Evolutionary conservation across 1,140 invertebrate species (phyloP).

Genomic region (Calliopsis andreniformis): DNA sequence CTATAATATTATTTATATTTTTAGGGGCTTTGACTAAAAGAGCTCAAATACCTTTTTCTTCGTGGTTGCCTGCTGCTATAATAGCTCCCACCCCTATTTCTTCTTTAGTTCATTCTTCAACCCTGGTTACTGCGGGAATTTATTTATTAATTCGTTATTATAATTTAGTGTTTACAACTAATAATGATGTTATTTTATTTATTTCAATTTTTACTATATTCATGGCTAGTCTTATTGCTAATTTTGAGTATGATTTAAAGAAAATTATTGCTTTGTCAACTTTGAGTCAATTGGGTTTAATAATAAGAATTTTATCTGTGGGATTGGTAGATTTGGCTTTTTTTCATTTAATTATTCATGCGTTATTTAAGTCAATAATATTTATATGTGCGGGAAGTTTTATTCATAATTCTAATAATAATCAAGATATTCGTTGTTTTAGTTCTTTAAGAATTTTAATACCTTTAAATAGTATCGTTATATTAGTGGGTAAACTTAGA

Average conservation of each 20-base stretch:
- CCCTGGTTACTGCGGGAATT: slow-evolving; percentile 87
- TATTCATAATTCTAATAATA: too few species aligned
- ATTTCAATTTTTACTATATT: slow-evolving; percentile 82
- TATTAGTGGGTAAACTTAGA: slow-evolving; percentile 82
- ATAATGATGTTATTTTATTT: slow-evolving; percentile 43
- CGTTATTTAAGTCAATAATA: slow-evolving; percentile 87
- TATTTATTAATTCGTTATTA: slow-evolving; percentile 87
- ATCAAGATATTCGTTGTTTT: too few species aligned
- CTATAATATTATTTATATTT: slow-evolving; percentile 77
- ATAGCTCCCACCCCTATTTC: slow-evolving; percentile 87
- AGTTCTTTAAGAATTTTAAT: too few species aligned
- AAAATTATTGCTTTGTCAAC: too few species aligned
- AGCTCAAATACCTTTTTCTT: slow-evolving; percentile 88
- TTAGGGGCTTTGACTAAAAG: slow-evolving; percentile 86
- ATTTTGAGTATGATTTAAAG: too few species aligned
- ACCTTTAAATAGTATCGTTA: slow-evolving; percentile 84
- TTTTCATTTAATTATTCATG: slow-evolving; percentile 85
- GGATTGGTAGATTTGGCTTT: slow-evolving; percentile 80
- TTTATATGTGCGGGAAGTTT: too few species aligned
- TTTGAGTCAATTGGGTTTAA: slow-evolving; percentile 86
- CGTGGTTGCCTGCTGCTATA: slow-evolving; percentile 87
- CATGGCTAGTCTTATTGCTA: too few species aligned
- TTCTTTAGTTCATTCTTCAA: slow-evolving; percentile 88
- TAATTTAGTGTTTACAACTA: slow-evolving; percentile 61
- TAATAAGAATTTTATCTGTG: slow-evolving; percentile 83